Evolutionary conservation across 2,797 vertebrate species (phyloP).

Genomic region (Clarias fuscus): DNA sequence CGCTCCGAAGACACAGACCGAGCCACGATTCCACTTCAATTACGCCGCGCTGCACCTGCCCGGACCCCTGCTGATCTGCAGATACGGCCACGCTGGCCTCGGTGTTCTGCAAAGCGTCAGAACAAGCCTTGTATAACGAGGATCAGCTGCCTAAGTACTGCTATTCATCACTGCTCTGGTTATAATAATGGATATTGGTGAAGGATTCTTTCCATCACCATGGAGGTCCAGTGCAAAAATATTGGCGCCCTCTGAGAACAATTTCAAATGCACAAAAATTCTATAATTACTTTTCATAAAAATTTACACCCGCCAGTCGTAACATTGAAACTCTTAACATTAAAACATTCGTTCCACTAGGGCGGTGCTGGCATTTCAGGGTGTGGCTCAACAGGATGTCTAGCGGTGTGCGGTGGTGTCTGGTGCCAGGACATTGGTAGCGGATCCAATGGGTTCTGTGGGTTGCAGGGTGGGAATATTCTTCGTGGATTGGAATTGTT

Average conservation of each 20-base stretch:
- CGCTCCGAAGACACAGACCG: conserved; percentile 32
- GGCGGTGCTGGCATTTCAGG: too few species aligned
- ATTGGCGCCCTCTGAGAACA: neutral
- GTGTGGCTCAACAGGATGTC: too few species aligned
- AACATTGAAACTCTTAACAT: too few species aligned
- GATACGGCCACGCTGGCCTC: conserved; percentile 23
- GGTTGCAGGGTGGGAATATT: too few species aligned
- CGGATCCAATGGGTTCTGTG: too few species aligned
- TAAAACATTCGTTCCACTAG: too few species aligned
- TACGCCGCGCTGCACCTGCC: conserved; percentile 35
- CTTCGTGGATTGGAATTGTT: too few species aligned
- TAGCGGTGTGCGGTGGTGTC: too few species aligned
- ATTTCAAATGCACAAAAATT: neutral
- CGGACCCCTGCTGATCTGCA: conserved; percentile 38
- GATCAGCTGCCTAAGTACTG: conserved; percentile 7
- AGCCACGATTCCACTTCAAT: conserved; percentile 48
- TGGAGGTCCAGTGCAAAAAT: neutral
- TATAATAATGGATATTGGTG: neutral
- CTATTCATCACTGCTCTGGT: conserved; percentile 2
- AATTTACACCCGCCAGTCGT: too few species aligned
- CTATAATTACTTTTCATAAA: neutral
- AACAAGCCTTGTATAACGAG: neutral
- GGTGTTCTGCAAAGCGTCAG: neutral
- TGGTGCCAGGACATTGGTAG: too few species aligned
- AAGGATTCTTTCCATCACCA: neutral